Evolutionary conservation across 2,797 vertebrate species (phyloP), one percentile per base, ranked within the genome.

Genomic region (Knipowitschia caucasica): DNA sequence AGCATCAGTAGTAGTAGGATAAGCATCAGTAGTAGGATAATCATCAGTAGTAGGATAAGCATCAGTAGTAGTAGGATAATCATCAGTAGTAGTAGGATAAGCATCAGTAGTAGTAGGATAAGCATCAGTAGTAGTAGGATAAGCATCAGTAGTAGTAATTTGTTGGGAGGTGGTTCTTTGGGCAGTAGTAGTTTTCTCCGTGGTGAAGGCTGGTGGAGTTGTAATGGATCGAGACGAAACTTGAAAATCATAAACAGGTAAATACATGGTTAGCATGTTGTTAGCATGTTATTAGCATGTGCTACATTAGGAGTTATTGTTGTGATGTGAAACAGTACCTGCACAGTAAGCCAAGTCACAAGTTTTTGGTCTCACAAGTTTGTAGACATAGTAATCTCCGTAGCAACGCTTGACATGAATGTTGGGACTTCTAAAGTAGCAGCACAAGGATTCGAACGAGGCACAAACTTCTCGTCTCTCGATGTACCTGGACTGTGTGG

Each of bases 321-420:
- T n/a, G n/a, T n/a, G 24, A 12, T n/a, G 5, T 14, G 0, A 0
- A 46, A 24, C 5, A 24, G 1, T 72, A 86, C 85, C 85, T 82
- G 85, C 55, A 65, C 83, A 83, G 39, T 87, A 88, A 12, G 73
- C 80, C 7, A 69, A 1, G 0, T 0, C 0, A 33, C 79, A 86
- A 1, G 0, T 0, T 0, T 4, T 1, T n/a, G 82, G 76, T 4
- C 0, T 18, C 4, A 53, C 40, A 15, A 85, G 75, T 63, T 78
- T 87, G 58, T 85, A 86, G 59, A 87, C 78, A 2, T 81, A 83
- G 50, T 61, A 81, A 50, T 67, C 55, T 62, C 65, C 64, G 5
- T 60, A 44, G 47, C 87, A 89, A 15, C 59, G 64, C 51, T 87
- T 89, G 15, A 85, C 75, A 4, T 84, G 55, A 38, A 86, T 85